Evolutionary conservation across 2,888 invertebrate species (phyloP).

Genomic region (Chrysodeixis includens): DNA sequence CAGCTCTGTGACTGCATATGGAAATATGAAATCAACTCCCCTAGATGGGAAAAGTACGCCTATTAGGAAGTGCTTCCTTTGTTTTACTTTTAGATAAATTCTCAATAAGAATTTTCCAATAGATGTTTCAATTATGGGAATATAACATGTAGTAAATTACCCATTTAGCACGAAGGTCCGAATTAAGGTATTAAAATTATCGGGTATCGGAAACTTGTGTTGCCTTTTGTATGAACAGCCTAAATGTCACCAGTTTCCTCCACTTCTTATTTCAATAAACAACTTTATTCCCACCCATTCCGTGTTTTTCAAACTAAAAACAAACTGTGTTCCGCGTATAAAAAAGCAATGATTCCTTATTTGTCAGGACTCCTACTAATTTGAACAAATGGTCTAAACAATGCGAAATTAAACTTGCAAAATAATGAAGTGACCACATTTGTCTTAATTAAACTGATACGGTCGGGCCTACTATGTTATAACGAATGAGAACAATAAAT

Average conservation of each 20-base stretch:
- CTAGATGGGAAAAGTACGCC: neutral
- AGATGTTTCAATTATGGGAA: no score
- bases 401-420: slow-evolving; percentile 82
- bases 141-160: no score
- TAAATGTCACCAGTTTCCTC: no score
- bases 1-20: neutral
- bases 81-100: no score
- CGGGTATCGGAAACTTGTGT: no score
- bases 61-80: no score
- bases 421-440: slow-evolving; percentile 85
- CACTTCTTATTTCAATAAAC: neutral
- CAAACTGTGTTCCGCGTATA: slow-evolving; percentile 53
- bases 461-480: slow-evolving; percentile 38
- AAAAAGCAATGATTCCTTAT: slow-evolving; percentile 73
- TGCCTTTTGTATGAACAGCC: no score
- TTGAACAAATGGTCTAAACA: slow-evolving; percentile 82
- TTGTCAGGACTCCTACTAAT: slow-evolving; percentile 79
- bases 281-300: neutral
- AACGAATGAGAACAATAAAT: slow-evolving; percentile 32
- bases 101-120: no score
- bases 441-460: slow-evolving; percentile 82
- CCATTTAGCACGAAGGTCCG: no score
- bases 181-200: no score
- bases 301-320: slow-evolving; percentile 11
- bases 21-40: neutral